Percentiles rank a stretch among this genome's conserved stretches.
phyloP scores from a whole-genome alignment of 2,888 invertebrate genomes.

The Dasysyrphus tricinctus region DNA sequence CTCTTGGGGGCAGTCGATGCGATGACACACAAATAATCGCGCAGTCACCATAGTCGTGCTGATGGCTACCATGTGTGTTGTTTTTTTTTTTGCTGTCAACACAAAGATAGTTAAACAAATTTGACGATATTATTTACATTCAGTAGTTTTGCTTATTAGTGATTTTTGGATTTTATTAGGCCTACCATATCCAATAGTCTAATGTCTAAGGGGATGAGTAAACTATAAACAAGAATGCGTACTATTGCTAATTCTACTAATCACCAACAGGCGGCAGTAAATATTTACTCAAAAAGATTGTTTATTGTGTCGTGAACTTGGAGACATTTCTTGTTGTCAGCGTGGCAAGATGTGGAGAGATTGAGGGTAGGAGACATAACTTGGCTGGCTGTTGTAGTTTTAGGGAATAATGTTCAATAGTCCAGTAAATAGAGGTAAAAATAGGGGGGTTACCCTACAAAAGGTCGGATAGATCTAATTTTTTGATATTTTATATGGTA shows the following conservation, averaged over 20 bases:
- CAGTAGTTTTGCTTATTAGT: constrained; percentile 27
- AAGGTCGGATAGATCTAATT: too few relatives aligned
- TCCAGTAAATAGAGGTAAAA: too few relatives aligned
- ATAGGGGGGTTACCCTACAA: too few relatives aligned
- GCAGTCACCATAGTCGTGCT: too few relatives aligned
- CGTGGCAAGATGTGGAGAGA: not conserved
- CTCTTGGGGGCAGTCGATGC: constrained; percentile 16
- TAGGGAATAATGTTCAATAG: not conserved
- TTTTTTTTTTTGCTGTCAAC: not conserved
- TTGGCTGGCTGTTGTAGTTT: not conserved
- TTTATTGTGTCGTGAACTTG: not conserved
- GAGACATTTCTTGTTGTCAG: not conserved
- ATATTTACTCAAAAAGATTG: constrained; percentile 38
- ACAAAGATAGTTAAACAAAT: not conserved
- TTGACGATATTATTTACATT: not conserved
- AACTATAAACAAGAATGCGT: not conserved
- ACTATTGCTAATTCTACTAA: constrained; percentile 34
- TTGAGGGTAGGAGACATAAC: not conserved
- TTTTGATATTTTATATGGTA: too few relatives aligned
- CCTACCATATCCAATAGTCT: not conserved
- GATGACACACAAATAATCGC: not conserved
- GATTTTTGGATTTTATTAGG: not conserved
- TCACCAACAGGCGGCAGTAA: constrained; percentile 33
- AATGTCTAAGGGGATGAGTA: not conserved
- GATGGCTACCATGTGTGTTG: not conserved